Evolutionary conservation across 2,113 vertebrate genomes (phyloP), one percentile per base, ranked within the genome.

Genomic region (Gavia stellata): DNA sequence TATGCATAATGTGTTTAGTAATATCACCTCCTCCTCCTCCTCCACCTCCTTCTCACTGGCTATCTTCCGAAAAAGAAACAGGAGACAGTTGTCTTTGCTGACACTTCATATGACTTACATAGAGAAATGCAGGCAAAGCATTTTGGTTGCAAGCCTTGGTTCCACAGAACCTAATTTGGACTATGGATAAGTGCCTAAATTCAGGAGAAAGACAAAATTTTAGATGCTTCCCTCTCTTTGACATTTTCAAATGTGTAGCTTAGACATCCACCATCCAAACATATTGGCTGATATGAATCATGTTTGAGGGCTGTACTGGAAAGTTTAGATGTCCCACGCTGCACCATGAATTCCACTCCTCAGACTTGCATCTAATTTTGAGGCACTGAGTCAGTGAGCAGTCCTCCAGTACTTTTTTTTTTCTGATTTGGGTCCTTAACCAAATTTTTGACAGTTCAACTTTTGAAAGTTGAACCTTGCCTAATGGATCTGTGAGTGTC

Each of bases 1-100:
- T 95, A 82, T 47, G 81, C 81, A 91, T 92, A 91, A 89, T 29
- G 36, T 92, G 73, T 82, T 96, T 21, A 79, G 94, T 31, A 61
- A 91, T 72, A 91, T 91, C 96, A 96, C 96, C 91, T 95, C 94
- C 94, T 96, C 83, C 88, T 93, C 86, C 85, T 92, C 86, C 93
- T 90, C 93, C 66, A n/a, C n/a, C n/a, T 23, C 75, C 81, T 94
- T 74, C 81, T 94, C 1, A 0, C 78, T 85, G 84, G 65, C 36
- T 92, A 65, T 75, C 91, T 92, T 96, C 81, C 91, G 65, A 79
- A 90, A 75, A 78, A 79, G 88, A 94, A 86, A 42, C 58, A n/a
- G 61, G 47, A 95, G 73, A 81, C 83, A 89, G 94, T 45, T 96
- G 84, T 91, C 94, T 92, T 83, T 74, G 84, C 59, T 97, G 89